phyloP scores from a whole-genome alignment of 2,888 invertebrate genomes.

The Pseudeuparius sepicola region DNA sequence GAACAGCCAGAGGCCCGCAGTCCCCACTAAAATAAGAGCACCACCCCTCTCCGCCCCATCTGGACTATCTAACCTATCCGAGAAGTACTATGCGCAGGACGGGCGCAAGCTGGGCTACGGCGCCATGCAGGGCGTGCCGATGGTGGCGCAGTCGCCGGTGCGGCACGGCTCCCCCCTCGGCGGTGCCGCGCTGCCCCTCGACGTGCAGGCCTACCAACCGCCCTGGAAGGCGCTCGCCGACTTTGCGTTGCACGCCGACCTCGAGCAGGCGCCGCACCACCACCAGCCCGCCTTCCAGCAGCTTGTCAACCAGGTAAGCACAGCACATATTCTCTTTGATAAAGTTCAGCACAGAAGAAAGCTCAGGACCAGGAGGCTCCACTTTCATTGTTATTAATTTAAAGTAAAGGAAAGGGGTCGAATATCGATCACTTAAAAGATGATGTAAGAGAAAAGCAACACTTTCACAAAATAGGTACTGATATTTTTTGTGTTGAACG shows the following conservation, averaged over 20 bases:
- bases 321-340: neutral
- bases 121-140: slow-evolving; percentile 93
- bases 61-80: no score
- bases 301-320: slow-evolving; percentile 80
- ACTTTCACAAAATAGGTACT: no score
- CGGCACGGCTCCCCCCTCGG: slow-evolving; percentile 81
- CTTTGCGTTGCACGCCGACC: slow-evolving; percentile 89
- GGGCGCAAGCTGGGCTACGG: slow-evolving; percentile 90
- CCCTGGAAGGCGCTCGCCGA: slow-evolving; percentile 96
- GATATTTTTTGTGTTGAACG: no score
- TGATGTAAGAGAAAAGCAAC: no score
- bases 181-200: slow-evolving; percentile 78
- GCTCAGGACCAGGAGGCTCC: no score
- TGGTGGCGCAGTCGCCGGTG: slow-evolving; percentile 93
- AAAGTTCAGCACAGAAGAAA: neutral
- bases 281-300: slow-evolving; percentile 94
- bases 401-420: no score
- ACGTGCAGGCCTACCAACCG: slow-evolving; percentile 89
- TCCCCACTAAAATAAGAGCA: no score
- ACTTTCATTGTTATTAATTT: no score
- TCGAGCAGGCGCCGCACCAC: slow-evolving; percentile 76
- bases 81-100: slow-evolving; percentile 64
- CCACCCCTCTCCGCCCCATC: no score
- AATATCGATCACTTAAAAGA: no score
- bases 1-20: no score